phyloP scores from a whole-genome alignment of 2,113 vertebrate species.

The Benitochromis conjunctus region DNA sequence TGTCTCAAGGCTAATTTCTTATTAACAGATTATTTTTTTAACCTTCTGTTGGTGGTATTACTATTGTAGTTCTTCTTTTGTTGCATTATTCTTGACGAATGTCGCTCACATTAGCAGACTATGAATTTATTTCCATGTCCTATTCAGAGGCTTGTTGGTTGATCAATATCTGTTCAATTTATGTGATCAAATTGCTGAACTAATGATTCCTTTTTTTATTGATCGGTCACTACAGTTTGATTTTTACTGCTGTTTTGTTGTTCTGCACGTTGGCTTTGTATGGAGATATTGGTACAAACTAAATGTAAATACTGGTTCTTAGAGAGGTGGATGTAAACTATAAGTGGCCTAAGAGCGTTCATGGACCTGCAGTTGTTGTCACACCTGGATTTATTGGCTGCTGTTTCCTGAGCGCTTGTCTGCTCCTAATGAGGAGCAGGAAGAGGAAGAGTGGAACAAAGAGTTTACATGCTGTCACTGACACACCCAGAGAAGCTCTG shows the following conservation, averaged over 20 bases:
- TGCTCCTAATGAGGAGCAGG: neutral
- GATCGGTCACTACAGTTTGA: neutral
- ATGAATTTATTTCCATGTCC: neutral
- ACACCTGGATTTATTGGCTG: neutral
- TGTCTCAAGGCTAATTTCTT: neutral
- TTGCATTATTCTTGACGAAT: too few species aligned
- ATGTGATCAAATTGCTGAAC: neutral
- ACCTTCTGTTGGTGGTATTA: too few species aligned
- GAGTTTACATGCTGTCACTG: neutral
- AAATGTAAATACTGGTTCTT: neutral
- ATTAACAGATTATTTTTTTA: neutral
- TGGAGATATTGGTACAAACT: neutral
- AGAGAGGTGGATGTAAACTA: neutral
- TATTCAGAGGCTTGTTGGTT: neutral
- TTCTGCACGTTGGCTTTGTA: neutral
- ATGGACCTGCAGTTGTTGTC: neutral
- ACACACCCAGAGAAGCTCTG: neutral
- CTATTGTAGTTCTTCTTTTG: too few species aligned
- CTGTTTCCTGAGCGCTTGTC: neutral
- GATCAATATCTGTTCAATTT: neutral
- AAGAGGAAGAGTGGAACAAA: neutral
- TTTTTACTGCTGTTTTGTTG: neutral
- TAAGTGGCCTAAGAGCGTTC: neutral
- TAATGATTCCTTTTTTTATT: neutral
- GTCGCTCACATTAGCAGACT: neutral